Evolutionary conservation across 2,888 invertebrate species (phyloP).

Genomic region (Chymomyza amoena): DNA sequence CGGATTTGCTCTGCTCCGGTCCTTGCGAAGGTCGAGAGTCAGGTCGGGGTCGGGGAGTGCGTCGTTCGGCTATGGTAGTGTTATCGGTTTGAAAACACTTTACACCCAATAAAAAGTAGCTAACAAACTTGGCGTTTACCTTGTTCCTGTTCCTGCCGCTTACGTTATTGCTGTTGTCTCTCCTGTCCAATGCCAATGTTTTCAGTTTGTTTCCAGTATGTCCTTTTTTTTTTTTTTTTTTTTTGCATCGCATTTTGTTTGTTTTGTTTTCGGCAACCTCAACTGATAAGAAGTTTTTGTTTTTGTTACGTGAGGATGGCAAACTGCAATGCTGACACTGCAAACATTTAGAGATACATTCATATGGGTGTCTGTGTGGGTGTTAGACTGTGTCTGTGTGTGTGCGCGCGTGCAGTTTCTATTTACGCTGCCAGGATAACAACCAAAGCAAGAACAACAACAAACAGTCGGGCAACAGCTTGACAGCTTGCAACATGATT

Average conservation of each 20-base stretch:
- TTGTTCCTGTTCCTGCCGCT: constrained; percentile 28
- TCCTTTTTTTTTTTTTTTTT: constrained; percentile 13
- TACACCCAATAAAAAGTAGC: constrained; percentile 57
- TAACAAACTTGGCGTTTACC: constrained; percentile 50
- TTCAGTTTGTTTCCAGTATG: constrained; percentile 7
- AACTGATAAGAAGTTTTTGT: constrained; percentile 55
- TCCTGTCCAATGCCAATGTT: background rate
- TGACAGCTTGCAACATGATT: constrained; percentile 61
- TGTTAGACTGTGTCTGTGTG: background rate
- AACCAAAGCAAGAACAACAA: background rate
- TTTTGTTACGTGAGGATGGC: constrained; percentile 7
- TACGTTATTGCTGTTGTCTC: background rate
- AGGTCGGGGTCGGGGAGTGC: no score
- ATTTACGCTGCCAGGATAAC: constrained; percentile 27
- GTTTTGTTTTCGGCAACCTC: constrained; percentile 41
- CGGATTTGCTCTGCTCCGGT: constrained; percentile 8
- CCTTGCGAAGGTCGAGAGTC: constrained; percentile 16
- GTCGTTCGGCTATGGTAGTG: constrained; percentile 15
- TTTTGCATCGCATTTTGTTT: background rate
- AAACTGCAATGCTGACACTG: background rate
- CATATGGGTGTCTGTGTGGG: background rate
- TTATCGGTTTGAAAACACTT: constrained; percentile 63
- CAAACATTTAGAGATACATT: background rate
- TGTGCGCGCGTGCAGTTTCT: background rate
- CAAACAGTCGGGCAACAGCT: constrained; percentile 6